A percentile compares a stretch with the other conserved stretches of the same genome.
Evolutionary conservation across 2,113 vertebrate genomes (phyloP).

Genomic region (Periophthalmodon schlosseri): DNA sequence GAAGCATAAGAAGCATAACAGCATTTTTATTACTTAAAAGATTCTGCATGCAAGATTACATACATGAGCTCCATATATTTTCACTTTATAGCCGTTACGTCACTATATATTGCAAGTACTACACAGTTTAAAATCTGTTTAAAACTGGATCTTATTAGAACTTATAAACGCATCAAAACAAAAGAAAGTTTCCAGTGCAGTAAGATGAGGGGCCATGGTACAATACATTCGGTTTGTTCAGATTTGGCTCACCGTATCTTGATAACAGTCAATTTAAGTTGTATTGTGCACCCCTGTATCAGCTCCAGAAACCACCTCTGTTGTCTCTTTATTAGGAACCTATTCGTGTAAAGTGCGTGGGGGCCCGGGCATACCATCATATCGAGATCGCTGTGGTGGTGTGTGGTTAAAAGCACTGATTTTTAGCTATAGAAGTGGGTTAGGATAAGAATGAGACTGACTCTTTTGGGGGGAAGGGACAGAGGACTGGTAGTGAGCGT

Average conservation of each 20-base stretch:
- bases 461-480: conserved; percentile 59
- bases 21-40: neutral
- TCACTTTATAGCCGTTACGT: too few species aligned
- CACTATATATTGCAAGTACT: neutral
- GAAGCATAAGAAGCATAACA: too few species aligned
- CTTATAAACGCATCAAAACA: neutral
- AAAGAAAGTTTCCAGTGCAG: neutral
- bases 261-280: neutral
- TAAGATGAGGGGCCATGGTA: neutral
- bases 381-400: conserved; percentile 10
- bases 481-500: conserved; percentile 43
- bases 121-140: neutral
- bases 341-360: conserved; percentile 13
- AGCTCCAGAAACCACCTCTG: neutral
- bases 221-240: neutral
- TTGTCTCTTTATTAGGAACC: conserved; percentile 11
- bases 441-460: conserved; percentile 54
- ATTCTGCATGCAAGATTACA: neutral
- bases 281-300: neutral
- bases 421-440: conserved; percentile 39
- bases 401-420: conserved; percentile 17
- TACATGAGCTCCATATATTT: too few species aligned
- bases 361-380: neutral
- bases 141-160: neutral
- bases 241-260: neutral